Percentiles rank a stretch among this genome's conserved stretches.
Evolutionary conservation across 2,888 invertebrate genomes (phyloP).

Genomic region (Steinernema hermaphroditum): DNA sequence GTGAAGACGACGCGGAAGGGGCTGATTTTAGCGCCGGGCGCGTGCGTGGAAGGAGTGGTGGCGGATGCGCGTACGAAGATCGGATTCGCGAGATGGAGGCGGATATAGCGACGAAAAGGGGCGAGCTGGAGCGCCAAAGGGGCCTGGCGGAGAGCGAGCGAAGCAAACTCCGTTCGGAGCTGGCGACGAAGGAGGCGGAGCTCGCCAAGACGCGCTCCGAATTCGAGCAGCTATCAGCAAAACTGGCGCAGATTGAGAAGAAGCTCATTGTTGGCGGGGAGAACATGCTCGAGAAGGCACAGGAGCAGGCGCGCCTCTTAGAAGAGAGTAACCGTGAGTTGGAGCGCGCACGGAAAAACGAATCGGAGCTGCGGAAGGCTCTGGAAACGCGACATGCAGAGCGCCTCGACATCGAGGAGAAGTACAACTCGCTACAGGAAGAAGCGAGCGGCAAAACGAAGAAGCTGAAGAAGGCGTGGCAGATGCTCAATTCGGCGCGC

Average conservation of each 20-base stretch:
- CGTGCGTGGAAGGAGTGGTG: neutral
- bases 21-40: neutral
- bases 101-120: conserved; percentile 69
- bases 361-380: conserved; percentile 51
- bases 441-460: conserved; percentile 89
- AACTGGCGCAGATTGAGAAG: conserved; percentile 85
- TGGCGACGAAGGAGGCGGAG: conserved; percentile 49
- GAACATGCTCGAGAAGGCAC: conserved; percentile 87
- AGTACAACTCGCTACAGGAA: conserved; percentile 77
- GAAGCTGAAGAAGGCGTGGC: conserved; percentile 73
- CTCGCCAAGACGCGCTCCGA: conserved; percentile 71
- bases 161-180: conserved; percentile 70
- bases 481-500: conserved; percentile 77
- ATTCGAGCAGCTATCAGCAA: conserved; percentile 81
- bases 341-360: conserved; percentile 49
- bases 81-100: conserved; percentile 70
- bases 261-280: conserved; percentile 97
- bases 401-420: conserved; percentile 52
- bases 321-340: conserved; percentile 77
- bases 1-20: conserved; percentile 37
- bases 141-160: conserved; percentile 74
- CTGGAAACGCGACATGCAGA: conserved; percentile 47
- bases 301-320: conserved; percentile 84
- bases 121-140: conserved; percentile 69
- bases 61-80: conserved; percentile 53